A percentile compares a stretch with the other conserved stretches of the same genome.
These are phyloP conservation scores for Drosophila pseudoananassae DNA, from an alignment of 1,140 invertebrate genomes.

Conservation along the genomic window DNA sequence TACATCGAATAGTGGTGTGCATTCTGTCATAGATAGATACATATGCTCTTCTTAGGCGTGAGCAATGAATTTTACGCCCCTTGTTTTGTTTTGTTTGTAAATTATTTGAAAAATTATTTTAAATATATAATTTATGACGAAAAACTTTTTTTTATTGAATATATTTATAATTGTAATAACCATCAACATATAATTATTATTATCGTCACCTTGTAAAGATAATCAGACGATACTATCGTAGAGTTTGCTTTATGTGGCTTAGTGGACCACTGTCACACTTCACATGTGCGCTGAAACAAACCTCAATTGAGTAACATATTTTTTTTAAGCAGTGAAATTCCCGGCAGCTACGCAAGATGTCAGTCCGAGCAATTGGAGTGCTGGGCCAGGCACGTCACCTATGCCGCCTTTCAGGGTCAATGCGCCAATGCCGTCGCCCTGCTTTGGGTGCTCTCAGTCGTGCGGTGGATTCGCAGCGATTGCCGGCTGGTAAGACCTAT, in stretches of 20 bases:
- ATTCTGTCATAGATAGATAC: too few species aligned
- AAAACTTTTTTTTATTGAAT: too few species aligned
- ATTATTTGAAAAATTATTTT: too few species aligned
- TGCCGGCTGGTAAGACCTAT: constrained; percentile 20
- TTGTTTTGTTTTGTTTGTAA: too few species aligned
- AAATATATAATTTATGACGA: too few species aligned
- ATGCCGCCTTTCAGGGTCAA: not conserved
- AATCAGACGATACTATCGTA: not conserved
- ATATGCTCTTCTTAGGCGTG: too few species aligned
- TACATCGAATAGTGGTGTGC: too few species aligned
- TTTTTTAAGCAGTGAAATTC: constrained; percentile 3
- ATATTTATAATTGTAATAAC: too few species aligned
- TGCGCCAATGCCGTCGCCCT: constrained; percentile 11
- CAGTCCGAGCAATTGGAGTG: constrained; percentile 32
- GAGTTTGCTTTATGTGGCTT: not conserved
- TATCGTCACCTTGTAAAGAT: too few species aligned
- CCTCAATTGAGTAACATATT: constrained; percentile 54
- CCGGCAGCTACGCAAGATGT: constrained; percentile 10
- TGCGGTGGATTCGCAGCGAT: not conserved
- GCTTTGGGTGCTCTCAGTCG: constrained; percentile 2
- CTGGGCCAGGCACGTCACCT: constrained; percentile 20
- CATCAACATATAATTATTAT: too few species aligned
- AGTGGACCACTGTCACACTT: constrained; percentile 20
- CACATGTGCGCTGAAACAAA: constrained; percentile 51
- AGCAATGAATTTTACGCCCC: too few species aligned